Base-by-base conservation (phyloP, 1,140 invertebrate genomes). In the Doryteuthis pealeii region DNA sequence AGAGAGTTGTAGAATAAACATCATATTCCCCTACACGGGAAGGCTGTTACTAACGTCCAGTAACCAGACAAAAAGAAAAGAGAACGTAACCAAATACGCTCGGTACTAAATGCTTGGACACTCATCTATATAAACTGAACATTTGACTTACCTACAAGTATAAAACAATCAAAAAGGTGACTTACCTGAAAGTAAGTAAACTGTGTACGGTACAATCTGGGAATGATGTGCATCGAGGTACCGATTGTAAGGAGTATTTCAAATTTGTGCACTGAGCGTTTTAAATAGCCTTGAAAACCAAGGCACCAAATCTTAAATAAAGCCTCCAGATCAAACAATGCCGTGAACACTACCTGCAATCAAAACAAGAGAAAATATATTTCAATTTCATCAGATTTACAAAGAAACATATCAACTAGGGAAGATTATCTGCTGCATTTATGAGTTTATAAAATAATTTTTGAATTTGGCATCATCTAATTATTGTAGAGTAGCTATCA, bases 281-380 rank as follows among this genome's bases (percentile, higher is more conserved):
- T 94, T 84, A 95, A 95, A 86, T 99, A 99, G 26, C 95, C 94
- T 76, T 93, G 91, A 88, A 96, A 94, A 3, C 98, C 97, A 45
- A 99, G 90, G 88, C 97, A 99, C 92, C 96, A 98, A 79, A 99
- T 95, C 90, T 99, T 99, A 82, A 99, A 96, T 1, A 99, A 81
- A 0, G 95, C 95, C 90, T 99, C 98, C 71, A 99, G 89, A 83
- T 98, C 93, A 80, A 99, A 92, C 77, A 99, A 92, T 72, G 97
- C 92, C 0, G 98, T 99, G 85, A 99, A 99, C 0, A 93, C 93
- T 74, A 98, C 91, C 86, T 87, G 76, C 2, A 80, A 78, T 15
- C 1, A 3, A 68, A 68, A 32, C 26, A 32, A 68, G 30, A 68
- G 6, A 22, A 62, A 62, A 15, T 40, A 40, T 40, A 40, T 10